These are phyloP conservation scores for Mechanitis mazaeus DNA, from an alignment of 2,888 invertebrate genomes.

Conservation along the genomic window DNA sequence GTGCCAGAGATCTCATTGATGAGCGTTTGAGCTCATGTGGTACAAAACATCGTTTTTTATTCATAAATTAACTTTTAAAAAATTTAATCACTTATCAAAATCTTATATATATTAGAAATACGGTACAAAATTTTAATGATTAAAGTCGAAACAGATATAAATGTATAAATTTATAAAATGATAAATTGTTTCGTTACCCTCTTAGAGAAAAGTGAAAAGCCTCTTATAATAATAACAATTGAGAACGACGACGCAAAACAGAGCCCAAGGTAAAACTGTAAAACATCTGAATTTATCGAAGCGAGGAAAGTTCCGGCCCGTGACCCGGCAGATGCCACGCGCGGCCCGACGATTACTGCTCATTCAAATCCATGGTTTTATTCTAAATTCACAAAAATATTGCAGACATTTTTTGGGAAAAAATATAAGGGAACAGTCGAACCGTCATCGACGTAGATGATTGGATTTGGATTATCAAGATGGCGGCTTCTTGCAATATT, in stretches of 20 bases:
- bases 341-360: conserved; percentile 15
- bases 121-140: no score
- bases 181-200: conserved; percentile 5
- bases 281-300: conserved; percentile 27
- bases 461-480: conserved; percentile 7
- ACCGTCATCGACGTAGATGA: background rate
- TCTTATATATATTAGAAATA: no score
- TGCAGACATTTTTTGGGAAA: conserved; percentile 8
- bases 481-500: background rate
- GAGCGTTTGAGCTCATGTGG: no score
- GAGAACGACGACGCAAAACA: conserved; percentile 13
- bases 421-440: conserved; percentile 1
- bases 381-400: conserved; percentile 20
- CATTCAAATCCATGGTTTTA: conserved; percentile 15
- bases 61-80: no score
- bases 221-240: conserved; percentile 10
- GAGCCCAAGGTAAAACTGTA: conserved; percentile 21
- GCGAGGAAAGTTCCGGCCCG: conserved; percentile 21
- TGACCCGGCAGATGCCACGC: conserved; percentile 24
- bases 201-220: no score
- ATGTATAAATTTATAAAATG: conserved; percentile 8
- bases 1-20: no score
- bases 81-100: no score
- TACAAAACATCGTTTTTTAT: no score
- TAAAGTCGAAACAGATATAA: background rate